Percentiles rank a stretch among this genome's conserved stretches.
phyloP scores from a whole-genome alignment of 2,113 vertebrate species.

The Tachysurus vachellii region DNA sequence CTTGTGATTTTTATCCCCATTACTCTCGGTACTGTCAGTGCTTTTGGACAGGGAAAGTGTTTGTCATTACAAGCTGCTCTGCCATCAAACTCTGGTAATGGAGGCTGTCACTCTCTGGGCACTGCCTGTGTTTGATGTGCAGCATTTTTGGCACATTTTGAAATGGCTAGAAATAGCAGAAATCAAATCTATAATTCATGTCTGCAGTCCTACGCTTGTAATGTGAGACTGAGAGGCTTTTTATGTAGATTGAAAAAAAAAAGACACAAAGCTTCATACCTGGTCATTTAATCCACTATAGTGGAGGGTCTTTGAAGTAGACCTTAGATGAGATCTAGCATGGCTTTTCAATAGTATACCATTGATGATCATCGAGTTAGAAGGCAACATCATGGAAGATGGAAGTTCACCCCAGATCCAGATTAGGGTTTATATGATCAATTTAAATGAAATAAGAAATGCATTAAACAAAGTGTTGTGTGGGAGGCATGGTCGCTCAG shows the following conservation, averaged over 20 bases:
- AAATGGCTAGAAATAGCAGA: constrained; percentile 14
- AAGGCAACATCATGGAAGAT: background rate
- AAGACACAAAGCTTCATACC: background rate
- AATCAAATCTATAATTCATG: constrained; percentile 32
- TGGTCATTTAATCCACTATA: background rate
- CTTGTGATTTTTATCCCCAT: constrained; percentile 15
- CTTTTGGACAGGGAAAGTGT: constrained; percentile 33
- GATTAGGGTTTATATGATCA: background rate
- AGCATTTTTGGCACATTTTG: background rate
- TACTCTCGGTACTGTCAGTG: constrained; percentile 30
- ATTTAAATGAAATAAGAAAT: constrained; percentile 1
- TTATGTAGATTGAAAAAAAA: background rate
- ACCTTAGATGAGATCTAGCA: background rate
- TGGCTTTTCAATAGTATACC: background rate
- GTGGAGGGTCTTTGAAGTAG: background rate
- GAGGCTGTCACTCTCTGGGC: constrained; percentile 15
- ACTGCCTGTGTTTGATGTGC: constrained; percentile 28
- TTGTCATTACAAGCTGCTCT: constrained; percentile 36
- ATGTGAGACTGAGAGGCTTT: background rate
- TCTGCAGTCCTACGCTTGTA: background rate
- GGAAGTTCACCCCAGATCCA: background rate
- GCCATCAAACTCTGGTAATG: constrained; percentile 30
- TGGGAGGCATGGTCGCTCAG: background rate
- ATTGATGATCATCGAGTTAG: background rate
- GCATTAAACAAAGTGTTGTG: background rate